These are phyloP conservation scores for Aplysina aerophoba DNA, from an alignment of 37 sponge, comb jelly and placozoan species.

Conservation along the genomic window DNA sequence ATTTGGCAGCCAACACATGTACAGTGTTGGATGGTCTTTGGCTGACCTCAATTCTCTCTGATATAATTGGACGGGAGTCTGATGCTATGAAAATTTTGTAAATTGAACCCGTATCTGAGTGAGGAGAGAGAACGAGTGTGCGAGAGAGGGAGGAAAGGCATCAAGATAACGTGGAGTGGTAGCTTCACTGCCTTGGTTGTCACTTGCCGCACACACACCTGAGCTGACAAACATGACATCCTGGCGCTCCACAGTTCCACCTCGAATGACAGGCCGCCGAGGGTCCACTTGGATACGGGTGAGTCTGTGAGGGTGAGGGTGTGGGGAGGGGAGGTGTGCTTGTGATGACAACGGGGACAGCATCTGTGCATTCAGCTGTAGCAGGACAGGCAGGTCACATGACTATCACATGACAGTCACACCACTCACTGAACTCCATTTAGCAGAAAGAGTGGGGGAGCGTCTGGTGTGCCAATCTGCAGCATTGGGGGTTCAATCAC, in stretches of 20 bases:
- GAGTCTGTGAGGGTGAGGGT: not conserved
- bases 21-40: not conserved
- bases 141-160: not conserved
- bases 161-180: no score
- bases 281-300: constrained; percentile 5
- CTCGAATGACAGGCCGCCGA: not conserved
- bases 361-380: constrained; percentile 15
- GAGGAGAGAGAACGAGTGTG: not conserved
- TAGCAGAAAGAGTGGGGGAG: no score
- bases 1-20: no score
- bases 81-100: not conserved
- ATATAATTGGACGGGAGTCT: not conserved
- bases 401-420: no score
- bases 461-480: no score
- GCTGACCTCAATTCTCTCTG: not conserved
- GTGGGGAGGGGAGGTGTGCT: no score
- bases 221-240: constrained; percentile 15
- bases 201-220: not conserved
- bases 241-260: not conserved
- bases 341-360: no score
- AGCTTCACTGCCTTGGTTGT: no score
- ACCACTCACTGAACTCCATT: no score
- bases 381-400: not conserved
- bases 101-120: not conserved
- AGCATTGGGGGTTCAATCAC: no score